Conservation (phyloP, 53 echinoderm and acorn worm species). For the Apostichopus leukothele region DNA sequence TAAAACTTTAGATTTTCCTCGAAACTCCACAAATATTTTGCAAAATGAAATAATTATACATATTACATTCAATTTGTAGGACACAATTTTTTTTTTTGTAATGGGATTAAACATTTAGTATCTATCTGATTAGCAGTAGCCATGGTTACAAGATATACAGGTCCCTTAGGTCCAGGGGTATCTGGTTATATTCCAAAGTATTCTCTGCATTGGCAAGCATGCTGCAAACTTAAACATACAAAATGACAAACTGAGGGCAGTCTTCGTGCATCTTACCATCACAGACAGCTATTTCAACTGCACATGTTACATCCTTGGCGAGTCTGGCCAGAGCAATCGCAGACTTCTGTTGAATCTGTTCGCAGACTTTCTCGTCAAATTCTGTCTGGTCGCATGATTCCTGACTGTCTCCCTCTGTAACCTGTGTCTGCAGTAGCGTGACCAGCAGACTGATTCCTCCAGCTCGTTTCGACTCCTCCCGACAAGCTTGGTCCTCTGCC, state of each 20-base stretch:
- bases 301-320: slow-evolving; percentile 64
- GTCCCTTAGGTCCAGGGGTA: no score
- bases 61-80: no score
- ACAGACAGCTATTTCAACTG: slow-evolving; percentile 58
- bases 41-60: no score
- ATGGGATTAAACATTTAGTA: no score
- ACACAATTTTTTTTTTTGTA: no score
- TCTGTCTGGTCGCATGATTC: slow-evolving; percentile 4
- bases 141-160: no score
- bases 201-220: neutral
- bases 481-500: slow-evolving; percentile 68
- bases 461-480: slow-evolving; percentile 56
- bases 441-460: slow-evolving; percentile 66
- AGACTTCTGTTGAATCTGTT: slow-evolving; percentile 84
- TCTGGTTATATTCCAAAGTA: no score
- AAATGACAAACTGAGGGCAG: no score
- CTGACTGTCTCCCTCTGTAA: slow-evolving; percentile 2
- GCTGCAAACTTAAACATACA: no score
- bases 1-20: no score
- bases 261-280: slow-evolving; percentile 59
- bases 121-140: no score
- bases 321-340: slow-evolving; percentile 85
- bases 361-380: slow-evolving; percentile 54
- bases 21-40: no score
- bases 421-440: slow-evolving; percentile 57